These are phyloP conservation scores for Petromus typicus DNA, from an alignment of 2,113 vertebrate species.

Conservation along the genomic window DNA sequence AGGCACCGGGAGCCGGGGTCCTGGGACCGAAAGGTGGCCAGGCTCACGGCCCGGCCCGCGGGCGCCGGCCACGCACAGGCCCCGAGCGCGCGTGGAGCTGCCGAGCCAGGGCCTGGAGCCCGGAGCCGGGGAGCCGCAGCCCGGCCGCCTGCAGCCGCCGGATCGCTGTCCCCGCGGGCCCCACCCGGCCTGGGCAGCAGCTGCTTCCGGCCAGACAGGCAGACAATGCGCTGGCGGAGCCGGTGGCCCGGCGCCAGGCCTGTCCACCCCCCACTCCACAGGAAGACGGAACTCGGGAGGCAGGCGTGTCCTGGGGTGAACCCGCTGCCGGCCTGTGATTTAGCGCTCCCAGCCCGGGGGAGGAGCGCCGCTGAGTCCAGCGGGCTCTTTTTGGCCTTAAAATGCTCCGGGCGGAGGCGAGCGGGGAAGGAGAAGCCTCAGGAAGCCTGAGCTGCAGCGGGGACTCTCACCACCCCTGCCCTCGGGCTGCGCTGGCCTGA, in stretches of 20 bases:
- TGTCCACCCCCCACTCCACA: slow-evolving; percentile 54
- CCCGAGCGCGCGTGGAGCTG: too few relatives aligned
- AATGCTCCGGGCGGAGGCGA: not conserved
- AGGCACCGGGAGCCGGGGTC: not conserved
- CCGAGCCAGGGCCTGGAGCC: too few relatives aligned
- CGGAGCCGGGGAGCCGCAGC: too few relatives aligned
- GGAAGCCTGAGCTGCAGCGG: not conserved
- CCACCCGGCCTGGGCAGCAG: slow-evolving; percentile 45
- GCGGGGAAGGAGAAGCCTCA: fast-evolving
- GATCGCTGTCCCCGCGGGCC: not conserved
- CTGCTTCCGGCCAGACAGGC: slow-evolving; percentile 63
- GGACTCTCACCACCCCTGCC: too few relatives aligned
- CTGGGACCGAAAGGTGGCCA: not conserved
- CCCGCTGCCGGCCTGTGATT: not conserved
- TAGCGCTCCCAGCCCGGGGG: not conserved
- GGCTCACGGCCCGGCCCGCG: not conserved
- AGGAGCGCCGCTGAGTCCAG: not conserved
- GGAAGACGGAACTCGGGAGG: slow-evolving; percentile 53
- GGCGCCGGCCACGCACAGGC: fast-evolving
- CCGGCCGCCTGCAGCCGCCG: not conserved
- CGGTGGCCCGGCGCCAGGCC: slow-evolving; percentile 67
- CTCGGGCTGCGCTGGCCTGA: fast-evolving
- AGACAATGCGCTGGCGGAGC: slow-evolving; percentile 65
- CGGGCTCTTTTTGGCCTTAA: not conserved
- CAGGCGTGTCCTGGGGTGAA: slow-evolving; percentile 70